Evolutionary conservation across 2,113 vertebrate species (phyloP).

Genomic region (Channa maculata): DNA sequence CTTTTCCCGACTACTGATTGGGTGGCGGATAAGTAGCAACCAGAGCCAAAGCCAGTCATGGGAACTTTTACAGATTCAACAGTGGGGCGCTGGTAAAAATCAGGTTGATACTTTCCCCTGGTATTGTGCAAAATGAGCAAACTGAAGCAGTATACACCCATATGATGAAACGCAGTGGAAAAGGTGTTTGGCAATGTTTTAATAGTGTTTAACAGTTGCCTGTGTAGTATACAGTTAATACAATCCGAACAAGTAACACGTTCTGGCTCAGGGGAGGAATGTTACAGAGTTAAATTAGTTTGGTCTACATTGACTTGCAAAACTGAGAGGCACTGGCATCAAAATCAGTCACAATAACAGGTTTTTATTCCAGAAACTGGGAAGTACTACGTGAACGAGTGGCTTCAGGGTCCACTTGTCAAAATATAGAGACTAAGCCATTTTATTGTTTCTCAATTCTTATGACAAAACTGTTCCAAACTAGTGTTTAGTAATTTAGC

Average conservation of each 20-base stretch:
- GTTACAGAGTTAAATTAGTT: conserved; percentile 13
- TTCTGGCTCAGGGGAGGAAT: conserved; percentile 59
- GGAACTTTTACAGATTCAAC: conserved; percentile 45
- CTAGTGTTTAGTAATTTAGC: background rate
- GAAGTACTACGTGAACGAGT: background rate
- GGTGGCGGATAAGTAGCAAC: conserved; percentile 48
- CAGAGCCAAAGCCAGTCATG: conserved; percentile 28
- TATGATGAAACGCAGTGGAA: background rate
- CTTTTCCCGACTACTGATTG: conserved; percentile 71
- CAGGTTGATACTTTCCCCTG: conserved; percentile 35
- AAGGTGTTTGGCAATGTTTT: conserved; percentile 38
- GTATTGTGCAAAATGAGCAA: conserved; percentile 34
- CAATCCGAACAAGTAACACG: conserved; percentile 30
- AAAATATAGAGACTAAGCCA: background rate
- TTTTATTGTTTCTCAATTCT: background rate
- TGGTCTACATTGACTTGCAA: background rate
- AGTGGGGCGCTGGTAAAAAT: background rate
- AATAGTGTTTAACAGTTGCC: conserved; percentile 39
- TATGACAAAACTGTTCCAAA: conserved; percentile 3
- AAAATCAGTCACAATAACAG: conserved; percentile 7
- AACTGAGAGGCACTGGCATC: conserved; percentile 13
- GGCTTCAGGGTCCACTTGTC: background rate
- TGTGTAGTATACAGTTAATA: conserved; percentile 9
- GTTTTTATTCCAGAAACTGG: no score
- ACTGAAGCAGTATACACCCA: conserved; percentile 7